These are phyloP conservation scores for Pangasius sanitwongsei DNA, from an alignment of 2,797 vertebrate genomes.

Conservation along the genomic window DNA sequence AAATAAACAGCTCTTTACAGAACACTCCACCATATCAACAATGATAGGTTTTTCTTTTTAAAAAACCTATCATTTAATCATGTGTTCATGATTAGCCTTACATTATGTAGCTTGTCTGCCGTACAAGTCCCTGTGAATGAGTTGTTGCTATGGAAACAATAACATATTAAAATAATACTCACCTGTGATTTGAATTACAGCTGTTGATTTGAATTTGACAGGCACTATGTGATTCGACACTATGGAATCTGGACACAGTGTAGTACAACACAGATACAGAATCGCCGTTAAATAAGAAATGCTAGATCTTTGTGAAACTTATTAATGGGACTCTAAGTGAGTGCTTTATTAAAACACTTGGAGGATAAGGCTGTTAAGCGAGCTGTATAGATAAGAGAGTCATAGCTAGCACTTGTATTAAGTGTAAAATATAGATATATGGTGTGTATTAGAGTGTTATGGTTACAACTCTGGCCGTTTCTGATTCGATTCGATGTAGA, in stretches of 20 bases:
- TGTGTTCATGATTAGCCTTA: neutral
- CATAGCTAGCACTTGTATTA: neutral
- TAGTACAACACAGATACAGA: neutral
- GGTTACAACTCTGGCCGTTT: neutral
- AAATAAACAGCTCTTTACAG: no score
- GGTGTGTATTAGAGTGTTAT: neutral
- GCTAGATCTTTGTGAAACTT: neutral
- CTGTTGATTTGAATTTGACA: neutral
- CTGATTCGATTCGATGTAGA: neutral
- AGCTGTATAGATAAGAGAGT: neutral
- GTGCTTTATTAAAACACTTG: neutral
- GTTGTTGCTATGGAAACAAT: neutral
- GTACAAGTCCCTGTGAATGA: neutral
- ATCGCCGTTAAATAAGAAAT: no score
- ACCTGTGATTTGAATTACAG: no score
- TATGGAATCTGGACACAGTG: no score
- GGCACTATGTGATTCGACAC: no score
- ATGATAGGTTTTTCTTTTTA: no score
- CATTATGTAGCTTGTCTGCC: neutral
- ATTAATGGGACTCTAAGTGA: no score
- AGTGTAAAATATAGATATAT: neutral
- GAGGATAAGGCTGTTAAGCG: neutral
- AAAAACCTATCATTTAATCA: no score
- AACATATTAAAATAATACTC: neutral
- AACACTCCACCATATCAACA: no score